Base-by-base conservation (phyloP, 2,113 vertebrate species). In the Poeciliopsis prolifica region DNA sequence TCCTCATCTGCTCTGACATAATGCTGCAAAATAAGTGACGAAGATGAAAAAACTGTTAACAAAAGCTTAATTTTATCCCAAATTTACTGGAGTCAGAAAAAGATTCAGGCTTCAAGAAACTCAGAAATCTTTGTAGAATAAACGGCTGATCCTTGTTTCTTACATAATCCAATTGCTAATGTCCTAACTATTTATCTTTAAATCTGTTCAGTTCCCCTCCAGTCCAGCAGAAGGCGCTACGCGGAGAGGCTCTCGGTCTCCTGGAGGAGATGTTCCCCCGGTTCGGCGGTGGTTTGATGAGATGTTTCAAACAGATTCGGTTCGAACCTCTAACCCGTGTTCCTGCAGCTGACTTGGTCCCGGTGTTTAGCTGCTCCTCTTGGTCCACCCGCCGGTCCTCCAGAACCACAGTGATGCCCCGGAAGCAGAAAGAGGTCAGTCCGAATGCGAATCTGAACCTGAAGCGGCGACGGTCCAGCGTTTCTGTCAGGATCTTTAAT, bases 361-460 rank as follows among this genome's bases (percentile, higher is more conserved):
- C 29, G 66, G 69, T 60, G 37, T 28, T 58, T 29, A n/a, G 44
- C n/a, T 4, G 28, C 26, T 54, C 12, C 63, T 5, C 22, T 65
- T 42, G 40, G 40, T 33, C 29, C 17, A 3, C 5, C 0, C 68
- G 63, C 0, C 31, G 42, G 64, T 63, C 24, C 61, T 84, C 58
- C 69, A 35, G n/a, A 31, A 79, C 31, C 33, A 37, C 24, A 51
- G 42, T 14, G 2, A 94, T 94, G 93, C 91, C 93, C 4, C 79
- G 85, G 76, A 95, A 92, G 72, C 58, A 86, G 17, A 94, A 92
- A 81, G 29, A 62, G 83, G 92, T 92, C 72, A 75, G 79, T 69
- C 3, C 7, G 42, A 10, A 67, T 17, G 0, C 19, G 44, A 48
- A 5, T 48, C 44, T 6, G 44, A 48, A 48, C 44, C 5, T 48